Percentiles rank a stretch among this genome's conserved stretches.
Evolutionary conservation across 2,113 vertebrate species (phyloP).

Genomic region (Columba livia): DNA sequence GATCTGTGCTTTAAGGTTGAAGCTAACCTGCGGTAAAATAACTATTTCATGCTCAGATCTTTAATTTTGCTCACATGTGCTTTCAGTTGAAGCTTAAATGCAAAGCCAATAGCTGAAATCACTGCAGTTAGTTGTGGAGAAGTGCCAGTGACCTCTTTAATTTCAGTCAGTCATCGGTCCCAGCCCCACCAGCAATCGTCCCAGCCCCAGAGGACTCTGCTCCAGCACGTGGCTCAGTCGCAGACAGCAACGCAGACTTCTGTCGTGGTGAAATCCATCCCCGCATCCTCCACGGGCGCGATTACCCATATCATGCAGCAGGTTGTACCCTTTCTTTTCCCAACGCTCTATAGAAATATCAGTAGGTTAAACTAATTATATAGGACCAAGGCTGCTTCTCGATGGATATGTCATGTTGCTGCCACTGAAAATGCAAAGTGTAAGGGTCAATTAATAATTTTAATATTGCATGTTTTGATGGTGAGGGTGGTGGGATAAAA

Average conservation of each 20-base stretch:
- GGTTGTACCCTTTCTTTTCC: conserved; percentile 76
- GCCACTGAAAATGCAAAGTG: neutral
- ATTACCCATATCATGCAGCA: conserved; percentile 84
- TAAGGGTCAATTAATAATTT: neutral
- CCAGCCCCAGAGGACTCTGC: conserved; percentile 79
- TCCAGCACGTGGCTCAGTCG: conserved; percentile 81
- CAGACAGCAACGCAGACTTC: conserved; percentile 83
- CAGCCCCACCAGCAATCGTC: conserved; percentile 78
- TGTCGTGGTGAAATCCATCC: conserved; percentile 83
- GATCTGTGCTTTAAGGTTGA: neutral
- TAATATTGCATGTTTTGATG: neutral
- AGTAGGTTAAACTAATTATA: neutral
- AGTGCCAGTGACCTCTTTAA: conserved; percentile 71
- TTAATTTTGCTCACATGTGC: neutral
- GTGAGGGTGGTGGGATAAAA: neutral
- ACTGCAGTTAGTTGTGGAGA: conserved; percentile 60
- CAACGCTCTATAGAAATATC: neutral
- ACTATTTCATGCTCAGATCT: neutral
- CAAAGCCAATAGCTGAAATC: conserved; percentile 18
- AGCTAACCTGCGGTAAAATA: neutral
- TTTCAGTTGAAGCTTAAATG: conserved; percentile 66
- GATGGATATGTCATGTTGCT: neutral
- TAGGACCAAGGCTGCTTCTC: neutral
- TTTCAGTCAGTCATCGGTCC: conserved; percentile 82
- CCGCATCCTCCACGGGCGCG: conserved; percentile 75